Evolutionary conservation across 2,888 invertebrate species (phyloP).

Genomic region (Caenorhabditis drosophilae): DNA sequence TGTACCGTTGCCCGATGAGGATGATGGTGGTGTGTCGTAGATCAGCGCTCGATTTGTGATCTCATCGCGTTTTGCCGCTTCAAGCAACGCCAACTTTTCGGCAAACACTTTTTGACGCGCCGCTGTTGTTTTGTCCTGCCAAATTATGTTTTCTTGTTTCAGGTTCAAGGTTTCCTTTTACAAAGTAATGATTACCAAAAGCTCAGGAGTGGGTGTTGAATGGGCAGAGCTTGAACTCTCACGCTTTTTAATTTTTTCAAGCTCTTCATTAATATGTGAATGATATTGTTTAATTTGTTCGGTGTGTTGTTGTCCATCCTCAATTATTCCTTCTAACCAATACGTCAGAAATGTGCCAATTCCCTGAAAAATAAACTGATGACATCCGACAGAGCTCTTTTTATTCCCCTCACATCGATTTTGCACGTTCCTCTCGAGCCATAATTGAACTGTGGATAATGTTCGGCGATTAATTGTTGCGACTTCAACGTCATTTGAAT

Average conservation of each 20-base stretch:
- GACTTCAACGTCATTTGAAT: conserved; percentile 64
- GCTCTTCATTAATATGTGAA: conserved; percentile 1
- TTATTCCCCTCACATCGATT: conserved; percentile 36
- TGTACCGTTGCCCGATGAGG: neutral
- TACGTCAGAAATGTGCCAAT: conserved; percentile 60
- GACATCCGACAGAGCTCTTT: neutral
- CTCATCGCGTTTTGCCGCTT: too few relatives aligned
- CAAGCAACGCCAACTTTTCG: too few relatives aligned
- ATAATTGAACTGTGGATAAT: conserved; percentile 56
- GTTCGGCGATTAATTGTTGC: conserved; percentile 54
- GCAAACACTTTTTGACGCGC: neutral
- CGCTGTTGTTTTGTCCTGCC: neutral
- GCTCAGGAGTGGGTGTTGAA: neutral
- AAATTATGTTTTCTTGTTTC: too few relatives aligned
- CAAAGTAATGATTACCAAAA: neutral
- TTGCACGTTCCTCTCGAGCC: conserved; percentile 33
- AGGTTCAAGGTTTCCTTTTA: too few relatives aligned
- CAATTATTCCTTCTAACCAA: conserved; percentile 60
- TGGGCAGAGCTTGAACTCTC: neutral
- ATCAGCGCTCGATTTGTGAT: too few relatives aligned
- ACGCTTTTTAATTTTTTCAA: conserved; percentile 1
- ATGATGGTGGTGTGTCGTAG: neutral
- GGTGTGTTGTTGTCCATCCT: conserved; percentile 1
- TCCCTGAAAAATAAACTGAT: conserved; percentile 43
- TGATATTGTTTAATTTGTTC: neutral